These are phyloP conservation scores for Turritopsis rubra DNA, from an alignment of 30 jellyfish, hydroid and myxozoan species.

Conservation along the genomic window DNA sequence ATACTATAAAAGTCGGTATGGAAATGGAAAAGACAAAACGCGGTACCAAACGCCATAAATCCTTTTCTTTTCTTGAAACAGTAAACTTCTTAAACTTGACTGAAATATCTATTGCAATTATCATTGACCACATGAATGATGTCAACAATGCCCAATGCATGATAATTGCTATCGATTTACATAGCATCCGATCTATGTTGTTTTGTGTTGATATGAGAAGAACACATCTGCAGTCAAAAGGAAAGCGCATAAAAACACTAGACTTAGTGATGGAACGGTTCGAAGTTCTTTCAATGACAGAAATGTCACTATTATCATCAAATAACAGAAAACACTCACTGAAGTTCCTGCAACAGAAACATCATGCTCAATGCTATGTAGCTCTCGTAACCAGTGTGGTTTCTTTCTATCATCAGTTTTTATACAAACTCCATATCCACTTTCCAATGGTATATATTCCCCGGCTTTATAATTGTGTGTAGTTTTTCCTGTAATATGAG, in stretches of 20 bases:
- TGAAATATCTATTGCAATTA: slow-evolving; percentile 1
- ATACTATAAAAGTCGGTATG: not conserved
- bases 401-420: not conserved
- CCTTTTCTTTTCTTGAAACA: not conserved
- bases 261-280: slow-evolving; percentile 10
- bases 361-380: not conserved
- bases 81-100: not conserved
- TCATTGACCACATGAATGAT: slow-evolving; percentile 13
- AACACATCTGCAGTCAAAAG: not conserved
- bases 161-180: not conserved
- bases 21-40: not conserved
- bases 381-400: not conserved
- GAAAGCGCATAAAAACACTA: not conserved
- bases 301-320: not conserved
- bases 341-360: slow-evolving; percentile 5
- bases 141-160: slow-evolving; percentile 12
- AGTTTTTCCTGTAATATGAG: not conserved
- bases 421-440: slow-evolving; percentile 10
- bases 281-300: slow-evolving; percentile 6
- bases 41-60: not conserved
- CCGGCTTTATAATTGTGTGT: not conserved
- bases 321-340: not conserved
- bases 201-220: not conserved
- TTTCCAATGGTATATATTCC: not conserved
- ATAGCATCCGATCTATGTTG: not conserved